Evolutionary conservation across 1,140 invertebrate genomes (phyloP).

Genomic region (Drosophila busckii): DNA sequence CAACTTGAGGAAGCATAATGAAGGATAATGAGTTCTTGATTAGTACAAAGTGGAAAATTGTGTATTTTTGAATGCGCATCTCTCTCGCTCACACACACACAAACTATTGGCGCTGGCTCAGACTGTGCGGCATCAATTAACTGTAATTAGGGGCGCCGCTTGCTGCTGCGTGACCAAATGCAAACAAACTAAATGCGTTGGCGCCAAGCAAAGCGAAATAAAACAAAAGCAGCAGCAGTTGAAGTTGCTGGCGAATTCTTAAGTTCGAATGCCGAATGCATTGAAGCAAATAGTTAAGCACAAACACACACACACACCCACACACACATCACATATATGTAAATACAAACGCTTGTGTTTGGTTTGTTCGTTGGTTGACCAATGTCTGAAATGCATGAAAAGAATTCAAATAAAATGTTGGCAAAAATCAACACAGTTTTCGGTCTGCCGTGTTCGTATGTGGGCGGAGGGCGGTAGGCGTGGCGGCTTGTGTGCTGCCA

Average conservation of each 20-base stretch:
- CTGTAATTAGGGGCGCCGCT: constrained; percentile 59
- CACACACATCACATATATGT: no score
- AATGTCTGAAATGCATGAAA: not conserved
- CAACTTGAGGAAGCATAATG: constrained; percentile 64
- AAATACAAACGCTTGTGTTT: no score
- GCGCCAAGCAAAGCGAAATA: not conserved
- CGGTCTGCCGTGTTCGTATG: no score
- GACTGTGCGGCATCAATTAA: constrained; percentile 39
- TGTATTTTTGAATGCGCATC: constrained; percentile 46
- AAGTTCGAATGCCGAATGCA: not conserved
- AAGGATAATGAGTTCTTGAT: constrained; percentile 69
- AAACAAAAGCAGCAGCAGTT: not conserved
- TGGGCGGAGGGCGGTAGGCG: no score
- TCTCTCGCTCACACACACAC: constrained; percentile 17
- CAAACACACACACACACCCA: not conserved
- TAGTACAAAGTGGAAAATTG: constrained; percentile 69
- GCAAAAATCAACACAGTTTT: constrained; percentile 47
- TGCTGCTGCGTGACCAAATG: constrained; percentile 33
- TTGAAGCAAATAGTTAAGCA: constrained; percentile 3
- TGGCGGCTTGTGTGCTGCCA: no score
- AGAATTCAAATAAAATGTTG: constrained; percentile 26
- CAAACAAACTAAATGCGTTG: constrained; percentile 16
- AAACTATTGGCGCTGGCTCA: not conserved
- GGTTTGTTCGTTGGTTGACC: no score
- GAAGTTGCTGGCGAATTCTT: not conserved